Conservation (phyloP, 2,113 vertebrate genomes). For the Chrysemys picta region DNA sequence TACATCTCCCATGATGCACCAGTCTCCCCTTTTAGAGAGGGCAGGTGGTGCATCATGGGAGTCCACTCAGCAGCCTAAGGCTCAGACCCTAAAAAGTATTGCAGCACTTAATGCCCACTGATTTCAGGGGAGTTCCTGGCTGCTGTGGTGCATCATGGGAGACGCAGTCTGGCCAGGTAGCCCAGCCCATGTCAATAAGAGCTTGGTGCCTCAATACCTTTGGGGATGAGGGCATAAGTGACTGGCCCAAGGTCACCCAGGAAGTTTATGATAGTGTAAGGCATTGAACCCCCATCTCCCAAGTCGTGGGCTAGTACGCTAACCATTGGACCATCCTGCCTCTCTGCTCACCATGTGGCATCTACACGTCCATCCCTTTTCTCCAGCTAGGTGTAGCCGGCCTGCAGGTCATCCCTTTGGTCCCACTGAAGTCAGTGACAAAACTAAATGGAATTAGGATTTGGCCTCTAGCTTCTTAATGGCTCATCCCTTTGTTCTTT, state of each 20-base stretch:
- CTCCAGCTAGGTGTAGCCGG: background rate
- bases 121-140: background rate
- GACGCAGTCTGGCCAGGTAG: background rate
- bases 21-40: background rate
- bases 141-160: background rate
- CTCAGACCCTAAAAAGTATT: background rate
- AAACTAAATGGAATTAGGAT: background rate
- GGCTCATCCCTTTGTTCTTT: background rate
- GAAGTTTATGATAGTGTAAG: background rate
- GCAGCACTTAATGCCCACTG: background rate
- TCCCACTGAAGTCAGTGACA: background rate
- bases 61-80: background rate
- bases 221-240: background rate
- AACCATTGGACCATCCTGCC: background rate
- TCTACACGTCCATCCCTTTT: background rate
- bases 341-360: background rate
- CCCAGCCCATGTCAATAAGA: background rate
- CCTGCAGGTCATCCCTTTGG: background rate
- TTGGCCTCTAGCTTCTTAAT: background rate
- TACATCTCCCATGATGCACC: fast-evolving
- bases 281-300: background rate
- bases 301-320: background rate
- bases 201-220: too few species aligned
- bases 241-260: background rate
- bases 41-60: fast-evolving